Percentiles rank a stretch among this genome's conserved stretches.
Conservation (phyloP, 2,888 invertebrate species). For the Lingula anatina region DNA sequence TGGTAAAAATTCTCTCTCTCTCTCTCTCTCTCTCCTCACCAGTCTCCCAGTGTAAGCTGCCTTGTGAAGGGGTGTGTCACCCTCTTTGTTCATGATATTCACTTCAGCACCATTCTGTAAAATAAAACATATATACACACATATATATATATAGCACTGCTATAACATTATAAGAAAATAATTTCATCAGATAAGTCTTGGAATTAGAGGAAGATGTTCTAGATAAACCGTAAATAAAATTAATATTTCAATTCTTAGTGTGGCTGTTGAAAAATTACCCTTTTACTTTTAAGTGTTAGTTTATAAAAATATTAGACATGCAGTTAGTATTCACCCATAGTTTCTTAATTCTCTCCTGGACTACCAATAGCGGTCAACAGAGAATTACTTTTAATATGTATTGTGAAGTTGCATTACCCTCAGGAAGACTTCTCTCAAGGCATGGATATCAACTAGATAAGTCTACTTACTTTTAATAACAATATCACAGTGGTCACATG, state of each 20-base stretch:
- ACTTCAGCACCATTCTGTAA: constrained; percentile 58
- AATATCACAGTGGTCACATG: constrained; percentile 60
- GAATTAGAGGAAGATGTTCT: too few species aligned
- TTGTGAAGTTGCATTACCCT: too few species aligned
- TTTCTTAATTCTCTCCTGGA: neutral
- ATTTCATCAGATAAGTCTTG: too few species aligned
- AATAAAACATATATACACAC: constrained; percentile 4
- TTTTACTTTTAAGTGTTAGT: neutral
- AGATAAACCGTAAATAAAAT: too few species aligned
- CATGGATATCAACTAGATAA: neutral
- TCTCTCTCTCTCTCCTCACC: constrained; percentile 55
- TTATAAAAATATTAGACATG: neutral
- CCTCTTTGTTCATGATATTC: constrained; percentile 62
- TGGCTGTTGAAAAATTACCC: too few species aligned
- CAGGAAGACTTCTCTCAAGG: too few species aligned
- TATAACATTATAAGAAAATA: too few species aligned
- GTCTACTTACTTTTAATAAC: constrained; percentile 53
- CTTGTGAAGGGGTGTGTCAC: constrained; percentile 65
- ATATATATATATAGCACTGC: too few species aligned
- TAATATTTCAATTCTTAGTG: too few species aligned
- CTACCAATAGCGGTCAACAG: neutral
- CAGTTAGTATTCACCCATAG: too few species aligned
- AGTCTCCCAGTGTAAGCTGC: constrained; percentile 67
- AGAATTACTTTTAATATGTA: too few species aligned
- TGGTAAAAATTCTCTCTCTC: too few species aligned